These are phyloP conservation scores for Ptychadena robeensis DNA, from an alignment of 2,797 vertebrate genomes.

Conservation along the genomic window DNA sequence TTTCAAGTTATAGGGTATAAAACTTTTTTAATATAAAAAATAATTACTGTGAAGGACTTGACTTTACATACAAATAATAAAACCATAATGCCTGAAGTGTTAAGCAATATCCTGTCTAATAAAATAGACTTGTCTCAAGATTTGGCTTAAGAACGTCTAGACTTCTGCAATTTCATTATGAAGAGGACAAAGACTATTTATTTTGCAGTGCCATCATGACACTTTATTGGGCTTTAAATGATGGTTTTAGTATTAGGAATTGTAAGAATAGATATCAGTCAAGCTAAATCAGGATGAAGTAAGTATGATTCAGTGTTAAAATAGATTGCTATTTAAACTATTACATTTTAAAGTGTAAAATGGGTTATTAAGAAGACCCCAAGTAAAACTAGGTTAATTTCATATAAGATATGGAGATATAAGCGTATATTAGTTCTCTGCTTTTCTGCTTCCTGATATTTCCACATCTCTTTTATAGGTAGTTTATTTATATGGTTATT, in stretches of 20 bases:
- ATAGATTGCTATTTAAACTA: not conserved
- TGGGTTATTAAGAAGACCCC: no score
- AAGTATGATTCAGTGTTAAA: not conserved
- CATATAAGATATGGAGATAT: no score
- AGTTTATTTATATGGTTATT: no score
- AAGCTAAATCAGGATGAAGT: not conserved
- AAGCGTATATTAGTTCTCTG: no score
- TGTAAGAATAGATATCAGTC: not conserved
- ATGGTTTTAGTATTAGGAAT: not conserved
- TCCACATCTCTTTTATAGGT: no score
- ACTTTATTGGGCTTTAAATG: not conserved
- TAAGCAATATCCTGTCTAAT: slow-evolving; percentile 23
- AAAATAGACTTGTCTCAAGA: slow-evolving; percentile 27
- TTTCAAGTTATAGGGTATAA: not conserved
- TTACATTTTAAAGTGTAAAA: no score
- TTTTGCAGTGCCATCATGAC: not conserved
- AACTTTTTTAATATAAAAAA: not conserved
- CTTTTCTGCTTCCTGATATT: no score
- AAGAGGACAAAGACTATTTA: slow-evolving; percentile 8
- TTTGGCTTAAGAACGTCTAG: slow-evolving; percentile 21
- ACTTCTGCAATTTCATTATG: slow-evolving; percentile 6
- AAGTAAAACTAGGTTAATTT: no score
- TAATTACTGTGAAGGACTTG: not conserved
- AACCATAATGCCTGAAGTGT: not conserved
- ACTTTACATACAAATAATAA: not conserved